phyloP scores from a whole-genome alignment of 2,888 invertebrate species.

The Hetaerina titia region DNA sequence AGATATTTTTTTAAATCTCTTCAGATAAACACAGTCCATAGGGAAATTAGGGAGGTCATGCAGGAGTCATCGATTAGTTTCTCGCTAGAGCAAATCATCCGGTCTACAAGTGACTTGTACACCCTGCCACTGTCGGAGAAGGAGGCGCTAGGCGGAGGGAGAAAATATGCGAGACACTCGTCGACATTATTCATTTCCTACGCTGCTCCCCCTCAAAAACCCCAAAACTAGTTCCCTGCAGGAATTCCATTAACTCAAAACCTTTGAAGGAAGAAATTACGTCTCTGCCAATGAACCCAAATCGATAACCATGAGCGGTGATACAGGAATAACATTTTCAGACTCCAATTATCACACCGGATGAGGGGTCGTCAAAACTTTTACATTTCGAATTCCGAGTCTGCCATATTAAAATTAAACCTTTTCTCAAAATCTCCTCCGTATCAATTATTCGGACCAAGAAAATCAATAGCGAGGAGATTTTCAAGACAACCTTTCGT shows the following conservation, averaged over 20 bases:
- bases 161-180: neutral
- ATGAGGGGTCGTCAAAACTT: neutral
- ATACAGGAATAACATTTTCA: neutral
- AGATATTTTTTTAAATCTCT: too few relatives aligned
- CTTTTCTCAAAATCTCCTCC: neutral
- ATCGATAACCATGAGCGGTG: neutral
- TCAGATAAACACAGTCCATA: too few relatives aligned
- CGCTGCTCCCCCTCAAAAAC: neutral
- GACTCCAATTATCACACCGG: neutral
- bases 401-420: neutral
- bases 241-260: neutral
- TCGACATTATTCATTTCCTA: neutral
- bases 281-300: neutral
- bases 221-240: neutral
- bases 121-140: neutral
- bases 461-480: neutral
- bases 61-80: too few relatives aligned
- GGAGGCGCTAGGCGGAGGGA: neutral
- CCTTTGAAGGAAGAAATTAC: slow-evolving; percentile 4
- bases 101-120: neutral
- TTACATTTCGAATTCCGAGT: neutral
- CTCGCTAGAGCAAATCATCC: too few relatives aligned
- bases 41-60: too few relatives aligned
- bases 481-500: too few relatives aligned
- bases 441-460: neutral